phyloP scores from a whole-genome alignment of 2,888 invertebrate genomes.

The Drosophila prostipennis region DNA sequence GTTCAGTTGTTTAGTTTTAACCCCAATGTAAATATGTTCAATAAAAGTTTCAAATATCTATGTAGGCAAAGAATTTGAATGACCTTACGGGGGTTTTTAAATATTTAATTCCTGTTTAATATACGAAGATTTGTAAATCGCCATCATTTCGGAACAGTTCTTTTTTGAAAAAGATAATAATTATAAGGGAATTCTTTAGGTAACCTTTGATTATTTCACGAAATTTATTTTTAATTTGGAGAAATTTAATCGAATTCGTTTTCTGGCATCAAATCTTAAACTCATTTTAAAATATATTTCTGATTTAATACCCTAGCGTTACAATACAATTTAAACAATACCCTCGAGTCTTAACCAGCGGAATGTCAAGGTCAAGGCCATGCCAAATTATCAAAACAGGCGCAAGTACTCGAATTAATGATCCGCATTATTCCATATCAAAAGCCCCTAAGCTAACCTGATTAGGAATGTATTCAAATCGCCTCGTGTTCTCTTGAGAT shows the following conservation, averaged over 20 bases:
- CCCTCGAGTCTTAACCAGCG: neutral
- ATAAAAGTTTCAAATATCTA: constrained; percentile 8
- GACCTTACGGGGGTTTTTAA: no score
- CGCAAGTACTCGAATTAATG: constrained; percentile 1
- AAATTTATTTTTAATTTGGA: no score
- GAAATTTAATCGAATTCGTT: no score
- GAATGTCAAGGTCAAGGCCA: constrained; percentile 6
- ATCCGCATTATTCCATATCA: constrained; percentile 11
- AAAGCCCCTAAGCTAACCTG: neutral
- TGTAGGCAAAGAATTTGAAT: neutral
- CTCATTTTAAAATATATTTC: no score
- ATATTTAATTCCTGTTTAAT: no score
- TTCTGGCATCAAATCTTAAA: no score
- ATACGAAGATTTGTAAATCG: no score
- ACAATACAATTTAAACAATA: neutral
- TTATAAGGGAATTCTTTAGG: no score
- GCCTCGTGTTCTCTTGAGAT: constrained; percentile 24
- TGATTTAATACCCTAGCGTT: neutral
- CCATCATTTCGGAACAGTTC: no score
- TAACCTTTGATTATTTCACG: no score
- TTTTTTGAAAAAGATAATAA: no score
- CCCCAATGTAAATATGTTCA: constrained; percentile 63
- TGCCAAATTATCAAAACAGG: neutral
- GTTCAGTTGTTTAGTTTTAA: constrained; percentile 61
- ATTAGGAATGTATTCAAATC: constrained; percentile 24